Evolutionary conservation across 92 coral and sea anemone genomes (phyloP).

Genomic region (Desmophyllum pertusum): DNA sequence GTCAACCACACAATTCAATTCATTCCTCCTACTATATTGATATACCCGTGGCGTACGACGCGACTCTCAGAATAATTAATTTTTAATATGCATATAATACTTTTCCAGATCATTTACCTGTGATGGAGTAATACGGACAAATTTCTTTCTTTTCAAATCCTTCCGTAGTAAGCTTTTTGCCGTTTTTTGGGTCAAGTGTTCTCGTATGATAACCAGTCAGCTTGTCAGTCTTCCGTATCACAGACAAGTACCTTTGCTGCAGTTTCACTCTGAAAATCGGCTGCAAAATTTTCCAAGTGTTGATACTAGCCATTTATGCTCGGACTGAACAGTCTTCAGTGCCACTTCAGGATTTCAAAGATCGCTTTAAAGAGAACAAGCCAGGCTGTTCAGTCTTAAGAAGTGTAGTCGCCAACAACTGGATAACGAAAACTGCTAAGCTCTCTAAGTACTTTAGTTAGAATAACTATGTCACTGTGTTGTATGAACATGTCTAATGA

Average conservation of each 20-base stretch:
- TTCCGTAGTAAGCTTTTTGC: background rate
- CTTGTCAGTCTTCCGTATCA: background rate
- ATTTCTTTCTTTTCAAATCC: background rate
- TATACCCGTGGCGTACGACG: too few species aligned
- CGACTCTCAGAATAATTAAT: too few species aligned
- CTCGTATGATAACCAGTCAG: background rate
- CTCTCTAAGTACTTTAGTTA: too few species aligned
- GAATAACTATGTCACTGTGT: background rate
- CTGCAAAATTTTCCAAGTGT: background rate
- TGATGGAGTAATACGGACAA: background rate
- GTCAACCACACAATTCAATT: too few species aligned
- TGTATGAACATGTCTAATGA: too few species aligned
- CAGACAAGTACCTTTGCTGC: constrained; percentile 11
- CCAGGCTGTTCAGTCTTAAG: background rate
- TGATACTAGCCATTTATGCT: background rate
- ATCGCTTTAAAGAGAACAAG: background rate
- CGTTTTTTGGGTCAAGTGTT: background rate
- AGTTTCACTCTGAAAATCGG: background rate
- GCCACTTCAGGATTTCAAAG: background rate
- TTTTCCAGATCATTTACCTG: background rate
- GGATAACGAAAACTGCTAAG: too few species aligned
- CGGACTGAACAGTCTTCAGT: background rate
- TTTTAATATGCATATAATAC: too few species aligned
- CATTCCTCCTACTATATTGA: too few species aligned
- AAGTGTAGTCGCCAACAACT: too few species aligned